These are phyloP conservation scores for Lysandra coridon DNA, from an alignment of 2,888 invertebrate genomes.

Conservation along the genomic window DNA sequence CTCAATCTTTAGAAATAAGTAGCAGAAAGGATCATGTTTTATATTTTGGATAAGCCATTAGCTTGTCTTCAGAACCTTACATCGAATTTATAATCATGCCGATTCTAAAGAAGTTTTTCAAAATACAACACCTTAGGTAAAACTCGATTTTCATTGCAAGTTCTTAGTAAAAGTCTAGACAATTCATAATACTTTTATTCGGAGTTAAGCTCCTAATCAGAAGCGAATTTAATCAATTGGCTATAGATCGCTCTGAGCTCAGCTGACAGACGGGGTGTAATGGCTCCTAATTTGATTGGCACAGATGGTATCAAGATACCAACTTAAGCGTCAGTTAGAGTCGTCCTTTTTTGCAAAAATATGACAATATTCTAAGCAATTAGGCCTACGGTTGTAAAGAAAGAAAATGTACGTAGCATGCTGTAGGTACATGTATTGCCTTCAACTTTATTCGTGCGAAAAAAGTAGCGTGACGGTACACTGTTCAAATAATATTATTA, in stretches of 20 bases:
- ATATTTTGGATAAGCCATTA: no score
- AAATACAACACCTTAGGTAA: no score
- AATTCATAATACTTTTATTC: neutral
- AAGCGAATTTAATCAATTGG: conserved; percentile 66
- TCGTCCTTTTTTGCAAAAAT: neutral
- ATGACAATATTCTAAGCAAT: neutral
- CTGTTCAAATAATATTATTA: no score
- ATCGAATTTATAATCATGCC: no score
- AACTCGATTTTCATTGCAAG: no score
- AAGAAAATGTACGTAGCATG: no score
- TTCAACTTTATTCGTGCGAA: no score
- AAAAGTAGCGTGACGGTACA: no score
- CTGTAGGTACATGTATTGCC: no score
- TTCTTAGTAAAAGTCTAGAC: neutral
- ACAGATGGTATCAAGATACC: conserved; percentile 56
- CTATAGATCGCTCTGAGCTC: conserved; percentile 54
- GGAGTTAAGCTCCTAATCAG: conserved; percentile 17
- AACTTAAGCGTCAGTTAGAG: neutral
- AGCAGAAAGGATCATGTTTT: neutral
- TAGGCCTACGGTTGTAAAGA: no score
- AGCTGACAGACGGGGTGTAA: conserved; percentile 58
- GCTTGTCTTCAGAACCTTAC: no score
- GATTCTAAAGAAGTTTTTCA: no score
- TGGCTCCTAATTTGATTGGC: conserved; percentile 75
- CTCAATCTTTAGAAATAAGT: neutral